Evolutionary conservation across 64 coral and sea anemone genomes (phyloP).

Genomic region (Stichodactyla helianthus): DNA sequence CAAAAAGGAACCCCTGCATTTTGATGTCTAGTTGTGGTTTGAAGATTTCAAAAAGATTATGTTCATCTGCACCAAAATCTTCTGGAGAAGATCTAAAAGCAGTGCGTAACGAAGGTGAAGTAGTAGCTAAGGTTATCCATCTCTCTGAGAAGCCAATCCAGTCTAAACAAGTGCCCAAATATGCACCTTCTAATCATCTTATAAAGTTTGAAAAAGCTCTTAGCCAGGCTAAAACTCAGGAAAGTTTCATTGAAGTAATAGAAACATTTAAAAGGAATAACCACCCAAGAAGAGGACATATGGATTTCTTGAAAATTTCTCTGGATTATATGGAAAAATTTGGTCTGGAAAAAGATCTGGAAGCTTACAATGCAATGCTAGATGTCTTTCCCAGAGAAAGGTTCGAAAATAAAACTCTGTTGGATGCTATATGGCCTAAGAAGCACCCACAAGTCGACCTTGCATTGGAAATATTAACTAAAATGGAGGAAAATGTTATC

Average conservation of each 20-base stretch:
- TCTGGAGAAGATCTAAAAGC: background rate
- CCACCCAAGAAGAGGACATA: constrained; percentile 60
- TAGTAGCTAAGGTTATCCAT: background rate
- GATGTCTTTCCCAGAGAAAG: constrained; percentile 84
- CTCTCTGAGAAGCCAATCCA: constrained; percentile 14
- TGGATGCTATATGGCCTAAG: constrained; percentile 98
- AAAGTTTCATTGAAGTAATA: constrained; percentile 65
- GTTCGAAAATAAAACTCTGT: constrained; percentile 85
- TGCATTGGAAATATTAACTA: constrained; percentile 84
- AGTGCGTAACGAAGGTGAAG: background rate
- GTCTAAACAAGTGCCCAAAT: constrained; percentile 20
- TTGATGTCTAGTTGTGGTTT: background rate
- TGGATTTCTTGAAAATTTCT: constrained; percentile 75
- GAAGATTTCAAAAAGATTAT: background rate
- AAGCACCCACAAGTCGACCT: constrained; percentile 78
- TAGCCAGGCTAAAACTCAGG: constrained; percentile 40
- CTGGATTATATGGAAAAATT: constrained; percentile 76
- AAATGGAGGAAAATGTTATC: constrained; percentile 93
- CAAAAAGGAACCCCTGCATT: background rate
- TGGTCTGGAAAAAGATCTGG: constrained; percentile 73
- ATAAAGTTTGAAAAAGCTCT: constrained; percentile 65
- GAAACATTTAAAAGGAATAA: constrained; percentile 62
- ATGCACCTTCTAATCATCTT: constrained; percentile 42
- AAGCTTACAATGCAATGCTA: constrained; percentile 73
- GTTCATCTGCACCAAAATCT: background rate